Conservation (phyloP, 2,797 vertebrate species). For the Prunella strophiata region DNA sequence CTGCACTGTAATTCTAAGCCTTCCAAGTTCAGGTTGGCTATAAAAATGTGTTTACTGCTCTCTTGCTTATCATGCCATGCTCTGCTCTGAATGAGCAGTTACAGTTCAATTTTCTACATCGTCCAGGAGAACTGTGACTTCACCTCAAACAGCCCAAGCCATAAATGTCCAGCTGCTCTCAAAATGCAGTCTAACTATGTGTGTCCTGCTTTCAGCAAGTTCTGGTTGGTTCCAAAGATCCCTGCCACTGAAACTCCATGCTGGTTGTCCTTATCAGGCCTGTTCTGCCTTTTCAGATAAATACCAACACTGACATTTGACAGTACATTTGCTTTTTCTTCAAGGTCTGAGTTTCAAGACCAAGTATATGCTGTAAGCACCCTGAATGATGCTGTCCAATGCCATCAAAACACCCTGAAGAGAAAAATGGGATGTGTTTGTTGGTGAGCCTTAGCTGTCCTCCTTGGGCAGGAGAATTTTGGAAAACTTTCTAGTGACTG, state of each 20-base stretch:
- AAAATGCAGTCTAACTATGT: background rate
- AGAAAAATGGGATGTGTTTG: background rate
- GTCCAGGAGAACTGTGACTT: background rate
- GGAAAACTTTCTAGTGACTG: background rate
- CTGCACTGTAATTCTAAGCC: background rate
- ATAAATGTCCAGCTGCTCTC: background rate
- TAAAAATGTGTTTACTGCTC: background rate
- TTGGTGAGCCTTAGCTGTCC: background rate
- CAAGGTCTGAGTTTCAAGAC: background rate
- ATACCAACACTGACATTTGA: background rate
- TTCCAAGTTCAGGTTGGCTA: background rate
- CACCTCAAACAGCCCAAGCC: background rate
- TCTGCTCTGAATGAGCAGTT: background rate
- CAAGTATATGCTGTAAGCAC: background rate
- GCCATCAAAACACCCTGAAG: background rate
- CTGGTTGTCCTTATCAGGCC: background rate
- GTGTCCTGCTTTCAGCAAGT: background rate
- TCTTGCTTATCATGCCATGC: background rate
- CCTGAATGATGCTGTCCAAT: background rate
- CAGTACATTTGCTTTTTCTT: background rate
- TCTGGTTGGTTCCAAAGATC: background rate
- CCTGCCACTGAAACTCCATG: background rate
- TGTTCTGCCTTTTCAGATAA: background rate
- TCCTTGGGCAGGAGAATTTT: background rate
- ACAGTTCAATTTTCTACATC: background rate